Evolutionary conservation across 2,888 invertebrate species (phyloP).

Genomic region (Melanophora roralis): DNA sequence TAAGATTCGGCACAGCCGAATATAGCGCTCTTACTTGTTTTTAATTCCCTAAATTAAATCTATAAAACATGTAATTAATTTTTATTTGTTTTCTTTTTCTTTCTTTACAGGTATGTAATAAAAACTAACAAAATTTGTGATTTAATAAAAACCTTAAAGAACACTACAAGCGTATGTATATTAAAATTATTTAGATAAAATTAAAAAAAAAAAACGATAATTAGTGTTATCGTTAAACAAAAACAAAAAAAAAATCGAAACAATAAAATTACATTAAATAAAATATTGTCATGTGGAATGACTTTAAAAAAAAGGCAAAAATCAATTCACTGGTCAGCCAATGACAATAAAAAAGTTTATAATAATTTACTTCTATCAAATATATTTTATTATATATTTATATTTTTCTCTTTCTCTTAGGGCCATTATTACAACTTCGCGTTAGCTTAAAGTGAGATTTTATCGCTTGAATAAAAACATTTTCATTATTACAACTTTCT

Average conservation of each 20-base stretch:
- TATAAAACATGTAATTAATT: too few relatives aligned
- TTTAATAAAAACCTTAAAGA: not conserved
- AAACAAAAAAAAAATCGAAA: not conserved
- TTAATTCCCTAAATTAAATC: too few relatives aligned
- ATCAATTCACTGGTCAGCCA: slow-evolving; percentile 1
- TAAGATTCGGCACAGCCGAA: too few relatives aligned
- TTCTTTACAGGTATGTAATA: slow-evolving; percentile 45
- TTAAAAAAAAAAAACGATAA: slow-evolving; percentile 14
- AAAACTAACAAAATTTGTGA: not conserved
- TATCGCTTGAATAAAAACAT: too few relatives aligned
- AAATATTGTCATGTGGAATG: slow-evolving; percentile 54
- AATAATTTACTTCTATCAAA: slow-evolving; percentile 3
- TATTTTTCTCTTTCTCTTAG: too few relatives aligned
- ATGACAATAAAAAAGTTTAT: slow-evolving; percentile 1
- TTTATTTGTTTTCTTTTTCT: not conserved
- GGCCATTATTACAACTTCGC: too few relatives aligned
- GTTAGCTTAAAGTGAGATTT: too few relatives aligned
- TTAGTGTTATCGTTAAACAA: slow-evolving; percentile 8
- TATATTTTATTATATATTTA: not conserved
- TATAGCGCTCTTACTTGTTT: too few relatives aligned
- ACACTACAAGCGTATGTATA: not conserved
- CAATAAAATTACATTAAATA: slow-evolving; percentile 26
- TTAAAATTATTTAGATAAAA: not conserved
- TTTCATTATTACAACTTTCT: too few relatives aligned
- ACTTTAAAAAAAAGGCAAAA: slow-evolving; percentile 30